Conservation (phyloP, 2,797 vertebrate species). For the Pseudomugil gertrudae region DNA sequence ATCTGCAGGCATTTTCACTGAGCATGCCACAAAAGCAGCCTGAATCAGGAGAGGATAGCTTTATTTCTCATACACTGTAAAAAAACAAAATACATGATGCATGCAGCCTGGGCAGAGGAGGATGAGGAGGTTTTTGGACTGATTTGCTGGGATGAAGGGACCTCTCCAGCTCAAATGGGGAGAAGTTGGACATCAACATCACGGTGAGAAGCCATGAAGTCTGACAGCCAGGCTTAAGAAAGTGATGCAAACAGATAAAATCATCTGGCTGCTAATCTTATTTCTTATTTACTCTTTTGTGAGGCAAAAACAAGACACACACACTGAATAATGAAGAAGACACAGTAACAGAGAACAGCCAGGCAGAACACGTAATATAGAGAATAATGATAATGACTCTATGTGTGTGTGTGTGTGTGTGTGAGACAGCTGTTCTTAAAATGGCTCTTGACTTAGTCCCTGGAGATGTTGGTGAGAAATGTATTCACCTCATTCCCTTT, state of each 20-base stretch:
- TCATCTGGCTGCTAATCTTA: not conserved
- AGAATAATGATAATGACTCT: constrained; percentile 42
- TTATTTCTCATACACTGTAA: no score
- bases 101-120: no score
- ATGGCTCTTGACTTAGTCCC: constrained; percentile 56
- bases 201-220: not conserved
- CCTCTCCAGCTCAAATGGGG: not conserved
- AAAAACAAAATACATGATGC: no score
- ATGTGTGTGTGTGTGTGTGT: constrained; percentile 43
- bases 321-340: not conserved
- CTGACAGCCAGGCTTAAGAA: not conserved
- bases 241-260: not conserved
- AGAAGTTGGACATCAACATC: no score
- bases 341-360: constrained; percentile 12
- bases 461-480: constrained; percentile 49
- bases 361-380: constrained; percentile 10
- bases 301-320: not conserved
- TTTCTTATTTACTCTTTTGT: no score
- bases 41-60: not conserved
- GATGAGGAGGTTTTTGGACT: no score
- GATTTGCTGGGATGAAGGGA: not conserved
- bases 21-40: not conserved
- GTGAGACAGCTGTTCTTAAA: constrained; percentile 69
- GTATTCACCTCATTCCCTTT: constrained; percentile 66
- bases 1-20: not conserved